These are phyloP conservation scores for Dromaius novaehollandiae DNA, from an alignment of 2,113 vertebrate species.

Conservation along the genomic window DNA sequence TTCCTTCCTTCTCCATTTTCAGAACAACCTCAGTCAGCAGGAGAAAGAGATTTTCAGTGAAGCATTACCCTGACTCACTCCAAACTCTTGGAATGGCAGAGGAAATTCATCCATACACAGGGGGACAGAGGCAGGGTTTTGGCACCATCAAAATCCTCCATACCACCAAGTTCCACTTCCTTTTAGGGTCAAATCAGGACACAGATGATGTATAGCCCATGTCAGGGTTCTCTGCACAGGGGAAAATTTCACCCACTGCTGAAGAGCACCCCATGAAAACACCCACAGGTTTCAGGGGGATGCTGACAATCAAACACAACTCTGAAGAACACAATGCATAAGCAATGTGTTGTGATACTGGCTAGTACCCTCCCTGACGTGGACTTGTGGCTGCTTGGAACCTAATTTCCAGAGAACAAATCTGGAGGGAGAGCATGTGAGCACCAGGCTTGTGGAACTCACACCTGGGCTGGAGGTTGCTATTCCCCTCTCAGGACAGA, in stretches of 20 bases:
- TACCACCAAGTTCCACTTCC: slow-evolving; percentile 27
- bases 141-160: neutral
- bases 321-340: neutral
- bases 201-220: slow-evolving; percentile 7
- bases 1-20: neutral
- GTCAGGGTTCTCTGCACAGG: slow-evolving; percentile 39
- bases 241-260: slow-evolving; percentile 1
- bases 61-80: fast-evolving
- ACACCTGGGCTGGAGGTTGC: neutral
- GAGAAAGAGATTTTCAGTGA: neutral
- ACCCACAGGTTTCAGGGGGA: neutral
- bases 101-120: neutral
- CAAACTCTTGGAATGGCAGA: neutral
- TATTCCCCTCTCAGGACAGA: neutral
- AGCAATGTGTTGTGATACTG: neutral
- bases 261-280: neutral
- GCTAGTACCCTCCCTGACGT: neutral
- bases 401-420: neutral
- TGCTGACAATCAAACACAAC: neutral
- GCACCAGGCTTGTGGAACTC: neutral
- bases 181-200: neutral
- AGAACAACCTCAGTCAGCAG: fast-evolving
- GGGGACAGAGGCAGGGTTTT: neutral
- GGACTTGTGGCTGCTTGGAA: neutral
- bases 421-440: neutral